Percentiles rank a stretch among this genome's conserved stretches.
phyloP scores from a whole-genome alignment of 64 coral and sea anemone species.

The Montipora efflorescens region DNA sequence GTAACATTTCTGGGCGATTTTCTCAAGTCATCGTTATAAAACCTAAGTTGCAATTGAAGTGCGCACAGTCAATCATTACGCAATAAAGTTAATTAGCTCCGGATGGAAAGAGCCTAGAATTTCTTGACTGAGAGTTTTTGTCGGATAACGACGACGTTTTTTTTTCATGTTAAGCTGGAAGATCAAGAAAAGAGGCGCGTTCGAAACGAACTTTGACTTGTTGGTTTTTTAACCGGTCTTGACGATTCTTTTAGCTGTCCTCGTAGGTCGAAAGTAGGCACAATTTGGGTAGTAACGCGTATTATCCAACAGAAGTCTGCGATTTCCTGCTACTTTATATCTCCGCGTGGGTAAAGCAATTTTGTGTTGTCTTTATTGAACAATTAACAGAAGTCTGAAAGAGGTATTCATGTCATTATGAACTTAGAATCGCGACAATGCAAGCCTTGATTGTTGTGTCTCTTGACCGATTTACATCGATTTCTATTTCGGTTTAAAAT shows the following conservation, averaged over 20 bases:
- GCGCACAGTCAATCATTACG: no score
- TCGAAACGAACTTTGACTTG: no score
- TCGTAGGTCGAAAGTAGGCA: not conserved
- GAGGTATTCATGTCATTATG: constrained; percentile 12
- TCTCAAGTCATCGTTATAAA: not conserved
- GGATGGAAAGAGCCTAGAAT: not conserved
- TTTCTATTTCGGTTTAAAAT: not conserved
- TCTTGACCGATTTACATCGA: no score
- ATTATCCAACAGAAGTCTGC: constrained; percentile 5
- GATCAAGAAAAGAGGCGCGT: no score
- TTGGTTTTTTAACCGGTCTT: not conserved
- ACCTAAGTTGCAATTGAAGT: no score
- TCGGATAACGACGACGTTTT: no score
- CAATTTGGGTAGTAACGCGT: not conserved
- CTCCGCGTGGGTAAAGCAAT: constrained; percentile 48
- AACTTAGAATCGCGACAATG: constrained; percentile 9
- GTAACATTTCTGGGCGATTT: not conserved
- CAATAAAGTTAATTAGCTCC: not conserved
- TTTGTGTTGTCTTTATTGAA: constrained; percentile 38
- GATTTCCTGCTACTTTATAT: constrained; percentile 20
- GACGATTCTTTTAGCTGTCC: not conserved
- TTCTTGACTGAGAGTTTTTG: not conserved
- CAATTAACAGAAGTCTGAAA: constrained; percentile 22
- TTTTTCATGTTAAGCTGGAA: no score
- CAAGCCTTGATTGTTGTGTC: constrained; percentile 14